phyloP scores from a whole-genome alignment of 1,140 invertebrate species.

The Drosophila orena region DNA sequence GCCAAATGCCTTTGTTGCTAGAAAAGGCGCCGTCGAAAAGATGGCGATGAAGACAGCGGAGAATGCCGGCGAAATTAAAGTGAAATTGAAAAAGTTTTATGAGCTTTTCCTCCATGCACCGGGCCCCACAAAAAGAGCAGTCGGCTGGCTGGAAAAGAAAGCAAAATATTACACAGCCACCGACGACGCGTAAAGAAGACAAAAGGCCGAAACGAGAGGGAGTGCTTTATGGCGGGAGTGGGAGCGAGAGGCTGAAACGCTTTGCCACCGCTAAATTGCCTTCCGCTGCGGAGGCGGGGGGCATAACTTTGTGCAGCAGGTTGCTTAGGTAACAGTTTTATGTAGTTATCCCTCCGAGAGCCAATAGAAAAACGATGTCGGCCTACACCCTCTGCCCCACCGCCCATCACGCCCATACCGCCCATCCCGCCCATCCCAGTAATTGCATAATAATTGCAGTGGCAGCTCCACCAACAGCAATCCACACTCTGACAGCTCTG shows the following conservation, averaged over 20 bases:
- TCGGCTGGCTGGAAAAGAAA: slow-evolving; percentile 50
- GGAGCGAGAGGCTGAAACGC: slow-evolving; percentile 18
- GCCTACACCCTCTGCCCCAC: slow-evolving; percentile 15
- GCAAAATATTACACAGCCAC: slow-evolving; percentile 76
- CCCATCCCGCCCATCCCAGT: slow-evolving; percentile 14
- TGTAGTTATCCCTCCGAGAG: slow-evolving; percentile 63
- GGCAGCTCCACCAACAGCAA: slow-evolving; percentile 35
- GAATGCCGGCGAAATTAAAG: slow-evolving; percentile 74
- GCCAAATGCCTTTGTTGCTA: slow-evolving; percentile 67
- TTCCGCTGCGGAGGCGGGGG: slow-evolving; percentile 34
- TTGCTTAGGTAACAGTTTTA: slow-evolving; percentile 83
- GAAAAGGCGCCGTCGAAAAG: slow-evolving; percentile 49
- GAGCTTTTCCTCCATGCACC: slow-evolving; percentile 74
- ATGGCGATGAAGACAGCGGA: slow-evolving; percentile 38
- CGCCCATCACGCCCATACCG: too few species aligned
- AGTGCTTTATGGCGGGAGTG: neutral
- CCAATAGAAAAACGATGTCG: slow-evolving; percentile 33
- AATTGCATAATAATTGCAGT: slow-evolving; percentile 81
- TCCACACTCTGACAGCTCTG: slow-evolving; percentile 53
- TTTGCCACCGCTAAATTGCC: slow-evolving; percentile 65
- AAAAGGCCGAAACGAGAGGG: slow-evolving; percentile 36
- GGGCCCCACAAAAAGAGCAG: slow-evolving; percentile 32
- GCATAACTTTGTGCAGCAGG: slow-evolving; percentile 77
- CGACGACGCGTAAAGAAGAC: slow-evolving; percentile 77
- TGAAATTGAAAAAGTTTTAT: slow-evolving; percentile 85